Conservation (phyloP, 2,797 vertebrate species). For the Megaceryle alcyon region DNA sequence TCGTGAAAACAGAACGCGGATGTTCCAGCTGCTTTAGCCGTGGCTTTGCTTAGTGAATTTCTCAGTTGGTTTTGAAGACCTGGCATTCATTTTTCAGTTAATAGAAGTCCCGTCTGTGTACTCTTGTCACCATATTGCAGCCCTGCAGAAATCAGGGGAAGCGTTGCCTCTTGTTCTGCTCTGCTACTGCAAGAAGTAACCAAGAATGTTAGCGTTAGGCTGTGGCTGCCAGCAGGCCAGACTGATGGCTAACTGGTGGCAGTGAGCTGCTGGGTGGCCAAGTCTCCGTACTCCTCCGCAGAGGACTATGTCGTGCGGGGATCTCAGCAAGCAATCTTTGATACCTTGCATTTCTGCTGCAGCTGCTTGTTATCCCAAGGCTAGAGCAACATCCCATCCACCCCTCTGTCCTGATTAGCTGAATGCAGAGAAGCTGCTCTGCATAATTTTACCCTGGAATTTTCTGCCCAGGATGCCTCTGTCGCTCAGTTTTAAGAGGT, state of each 20-base stretch:
- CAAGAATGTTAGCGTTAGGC: too few species aligned
- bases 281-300: background rate
- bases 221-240: background rate
- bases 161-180: background rate
- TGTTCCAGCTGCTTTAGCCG: background rate
- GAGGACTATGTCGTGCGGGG: background rate
- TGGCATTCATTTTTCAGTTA: background rate
- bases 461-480: background rate
- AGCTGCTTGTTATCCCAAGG: background rate
- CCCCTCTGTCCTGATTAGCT: background rate
- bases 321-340: background rate
- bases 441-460: background rate
- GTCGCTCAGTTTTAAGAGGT: background rate
- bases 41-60: background rate
- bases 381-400: background rate
- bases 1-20: rapidly evolving
- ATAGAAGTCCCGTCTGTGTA: background rate
- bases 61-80: background rate
- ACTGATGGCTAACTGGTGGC: background rate
- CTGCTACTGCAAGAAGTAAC: too few species aligned
- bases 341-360: background rate
- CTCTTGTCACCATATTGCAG: rapidly evolving
- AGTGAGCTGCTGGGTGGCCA: too few species aligned
- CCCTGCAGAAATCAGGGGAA: background rate
- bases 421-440: background rate